Evolutionary conservation across 2,888 invertebrate genomes (phyloP), one percentile per base, ranked within the genome.

Genomic region (Harpalus rubripes): DNA sequence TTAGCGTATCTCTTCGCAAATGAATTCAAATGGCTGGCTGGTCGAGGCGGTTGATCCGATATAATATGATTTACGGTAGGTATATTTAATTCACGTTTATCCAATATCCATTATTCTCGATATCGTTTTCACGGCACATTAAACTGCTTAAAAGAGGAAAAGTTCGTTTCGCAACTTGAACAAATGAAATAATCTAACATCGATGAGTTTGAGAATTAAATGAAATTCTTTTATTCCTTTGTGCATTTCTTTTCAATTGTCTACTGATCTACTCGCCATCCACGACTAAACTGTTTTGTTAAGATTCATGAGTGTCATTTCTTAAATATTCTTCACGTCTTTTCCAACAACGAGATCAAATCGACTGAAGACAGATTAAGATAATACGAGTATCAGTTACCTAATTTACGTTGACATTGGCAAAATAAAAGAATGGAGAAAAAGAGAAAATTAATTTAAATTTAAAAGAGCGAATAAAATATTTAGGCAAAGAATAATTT

Each of bases 91-190:
- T 74, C 74, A 44, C 74, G 59, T 72, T 83, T 83, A 83, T 83
- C 83, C 83, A 74, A 83, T 83, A 83, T 74, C 72, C 83, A 74
- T 83, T 83, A 74, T 74, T 61, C 83, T 83, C 74, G 83, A 83
- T 84, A 78, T 84, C 79, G 63, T 84, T 78, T 78, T 65, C 79
- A 78, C 84, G 78, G 61, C 61, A 84, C 78, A 84, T 84, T 84
- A 52, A 63, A 78, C 84, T 26, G 78, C 58, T 76, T 78, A 78
- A 78, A 58, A 78, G 78, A 56, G 78, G 56, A 76, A 78, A 78
- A 78, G 26, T 78, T 78, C 78, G 78, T 78, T 78, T 78, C 56
- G 72, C 32, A 58, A 58, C 78, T 78, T 58, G 26, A 78, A 78
- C 78, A 78, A 78, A 78, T 78, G 78, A 78, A 78, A 78, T 78